Base-by-base conservation (phyloP, 2,113 vertebrate species). In the Mormyrus iriodes region DNA sequence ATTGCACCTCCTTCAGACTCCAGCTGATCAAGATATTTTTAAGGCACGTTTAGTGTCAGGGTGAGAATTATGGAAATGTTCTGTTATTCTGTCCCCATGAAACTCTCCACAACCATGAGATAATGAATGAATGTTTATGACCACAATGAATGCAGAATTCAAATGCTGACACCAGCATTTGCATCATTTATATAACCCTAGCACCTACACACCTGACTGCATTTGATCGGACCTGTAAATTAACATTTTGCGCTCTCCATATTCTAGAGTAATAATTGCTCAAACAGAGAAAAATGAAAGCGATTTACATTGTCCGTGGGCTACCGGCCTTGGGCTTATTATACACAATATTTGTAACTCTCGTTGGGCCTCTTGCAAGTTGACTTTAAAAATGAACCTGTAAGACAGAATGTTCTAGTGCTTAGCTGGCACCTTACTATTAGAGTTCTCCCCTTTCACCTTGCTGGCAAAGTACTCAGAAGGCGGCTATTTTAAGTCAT, bases 321-420 rank as follows among this genome's bases (percentile, higher is more conserved):
- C 58, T 24, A 13, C 21, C n/a, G 19, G 86, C 39, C 35, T 3
- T n/a, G 27, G 46, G 2, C 52, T 12, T n/a, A 61, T 49, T 51
- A 65, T 19, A 2, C 48, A 35, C 7, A 6, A 13, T 51, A 48
- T 51, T 79, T 82, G 88, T 31, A 6, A 82, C 31, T 83, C 44
- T 52, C 3, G 5, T 4, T n/a, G 46, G 46, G 15, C 19, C 44
- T 79, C 15, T 19, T 73, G 58, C 65, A 44, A 10, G 13, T 12
- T 83, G 21, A 88, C 69, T 88, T 79, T 88, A 88, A 17, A 88
- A 88, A 51, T 24, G 76, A 48, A 31, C 61, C 17, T 3, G 69
- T 15, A 39, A 53, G 65, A 73, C 0, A 19, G 49, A 88, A 35
- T 39, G 8, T 83, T 83, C 31, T 61, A 44, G 55, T 9, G 42